These are phyloP conservation scores for Lampris megalopsis DNA, from an alignment of 2,113 vertebrate species.

Conservation along the genomic window DNA sequence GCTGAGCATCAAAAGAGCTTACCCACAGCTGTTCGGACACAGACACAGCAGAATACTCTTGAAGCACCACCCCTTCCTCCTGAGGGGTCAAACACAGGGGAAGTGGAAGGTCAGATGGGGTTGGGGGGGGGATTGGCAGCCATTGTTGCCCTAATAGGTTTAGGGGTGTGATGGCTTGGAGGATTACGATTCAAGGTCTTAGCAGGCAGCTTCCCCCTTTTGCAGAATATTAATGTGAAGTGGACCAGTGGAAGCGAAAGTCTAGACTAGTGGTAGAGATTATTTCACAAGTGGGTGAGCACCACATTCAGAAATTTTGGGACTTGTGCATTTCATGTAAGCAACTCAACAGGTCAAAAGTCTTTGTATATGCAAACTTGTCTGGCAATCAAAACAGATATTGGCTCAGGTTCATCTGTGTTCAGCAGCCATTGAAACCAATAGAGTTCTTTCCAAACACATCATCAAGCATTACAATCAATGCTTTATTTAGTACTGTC, in stretches of 20 bases:
- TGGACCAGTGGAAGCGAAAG: conserved; percentile 17
- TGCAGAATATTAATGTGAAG: conserved; percentile 68
- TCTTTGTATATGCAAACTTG: too few relatives aligned
- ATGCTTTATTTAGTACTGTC: too few relatives aligned
- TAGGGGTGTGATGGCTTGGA: conserved; percentile 42
- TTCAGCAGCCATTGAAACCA: conserved; percentile 7
- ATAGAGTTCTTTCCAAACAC: neutral
- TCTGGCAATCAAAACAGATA: too few relatives aligned
- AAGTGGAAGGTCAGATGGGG: conserved; percentile 46
- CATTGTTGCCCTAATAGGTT: conserved; percentile 58
- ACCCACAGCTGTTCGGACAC: conserved; percentile 91
- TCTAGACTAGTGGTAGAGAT: too few relatives aligned
- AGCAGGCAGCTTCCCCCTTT: conserved; percentile 17
- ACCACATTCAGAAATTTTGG: conserved; percentile 9
- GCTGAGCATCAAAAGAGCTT: conserved; percentile 74
- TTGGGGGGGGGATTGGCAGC: neutral
- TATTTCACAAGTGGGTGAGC: neutral
- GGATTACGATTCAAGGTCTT: conserved; percentile 50
- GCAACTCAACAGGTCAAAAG: too few relatives aligned
- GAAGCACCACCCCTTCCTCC: conserved; percentile 86
- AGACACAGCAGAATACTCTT: conserved; percentile 79
- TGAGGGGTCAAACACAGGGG: conserved; percentile 85
- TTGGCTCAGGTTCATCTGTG: too few relatives aligned
- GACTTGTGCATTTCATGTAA: too few relatives aligned
- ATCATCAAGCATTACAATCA: too few relatives aligned